A percentile compares a stretch with the other conserved stretches of the same genome.
phyloP scores from a whole-genome alignment of 2,797 vertebrate species.

The Micromesistius poutassou region DNA sequence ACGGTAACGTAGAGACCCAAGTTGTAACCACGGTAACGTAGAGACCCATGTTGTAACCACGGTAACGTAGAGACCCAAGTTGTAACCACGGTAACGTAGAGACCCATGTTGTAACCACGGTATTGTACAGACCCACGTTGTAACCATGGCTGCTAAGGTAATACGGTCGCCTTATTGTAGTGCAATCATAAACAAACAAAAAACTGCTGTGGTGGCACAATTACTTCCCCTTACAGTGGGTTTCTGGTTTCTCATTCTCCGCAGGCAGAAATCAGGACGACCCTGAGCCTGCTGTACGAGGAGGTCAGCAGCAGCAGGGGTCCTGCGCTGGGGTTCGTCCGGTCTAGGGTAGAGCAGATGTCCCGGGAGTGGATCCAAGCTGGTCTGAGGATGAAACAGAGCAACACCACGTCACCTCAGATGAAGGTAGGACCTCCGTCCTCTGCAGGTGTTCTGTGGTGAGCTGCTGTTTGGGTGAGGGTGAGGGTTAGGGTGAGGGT shows the following conservation, averaged over 20 bases:
- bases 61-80: too few species aligned
- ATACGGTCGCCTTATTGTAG: neutral
- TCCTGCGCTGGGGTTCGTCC: conserved; percentile 63
- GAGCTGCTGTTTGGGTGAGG: neutral
- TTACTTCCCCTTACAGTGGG: neutral
- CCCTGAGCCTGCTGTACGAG: conserved; percentile 50
- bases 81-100: too few species aligned
- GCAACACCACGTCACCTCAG: conserved; percentile 31
- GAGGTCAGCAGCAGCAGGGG: conserved; percentile 49
- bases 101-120: too few species aligned
- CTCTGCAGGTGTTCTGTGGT: neutral
- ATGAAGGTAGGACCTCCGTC: conserved; percentile 54
- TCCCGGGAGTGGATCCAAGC: conserved; percentile 61
- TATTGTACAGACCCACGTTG: too few species aligned
- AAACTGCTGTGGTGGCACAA: neutral
- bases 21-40: too few species aligned
- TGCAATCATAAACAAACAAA: too few species aligned
- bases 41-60: too few species aligned
- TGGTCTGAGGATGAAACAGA: conserved; percentile 48
- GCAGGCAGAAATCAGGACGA: conserved; percentile 57
- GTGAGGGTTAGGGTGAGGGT: neutral
- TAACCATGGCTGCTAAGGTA: too few species aligned
- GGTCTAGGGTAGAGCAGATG: conserved; percentile 65
- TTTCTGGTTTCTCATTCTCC: neutral
- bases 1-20: too few species aligned